Evolutionary conservation across 2,113 vertebrate genomes (phyloP).

Genomic region (Phoxinus phoxinus): DNA sequence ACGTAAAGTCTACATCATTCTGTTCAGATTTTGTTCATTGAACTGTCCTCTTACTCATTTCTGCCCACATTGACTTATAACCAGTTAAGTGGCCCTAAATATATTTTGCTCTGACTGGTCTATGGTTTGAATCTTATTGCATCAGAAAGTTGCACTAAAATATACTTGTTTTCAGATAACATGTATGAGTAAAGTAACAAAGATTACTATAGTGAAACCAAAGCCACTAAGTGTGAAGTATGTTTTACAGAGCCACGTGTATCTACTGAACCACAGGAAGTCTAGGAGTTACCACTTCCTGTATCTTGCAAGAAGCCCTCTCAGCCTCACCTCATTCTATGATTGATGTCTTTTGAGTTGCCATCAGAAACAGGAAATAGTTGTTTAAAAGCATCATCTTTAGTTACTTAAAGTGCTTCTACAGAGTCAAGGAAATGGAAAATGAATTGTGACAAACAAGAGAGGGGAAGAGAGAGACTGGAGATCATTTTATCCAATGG

Average conservation of each 20-base stretch:
- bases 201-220: not conserved
- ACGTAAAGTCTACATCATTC: not conserved
- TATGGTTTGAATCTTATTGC: not conserved
- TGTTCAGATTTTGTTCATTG: not conserved
- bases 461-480: too few relatives aligned
- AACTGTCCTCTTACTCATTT: not conserved
- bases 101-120: not conserved
- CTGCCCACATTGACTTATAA: not conserved
- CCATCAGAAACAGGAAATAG: not conserved
- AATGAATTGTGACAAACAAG: not conserved
- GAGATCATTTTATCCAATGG: too few relatives aligned
- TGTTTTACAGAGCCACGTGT: conserved; percentile 43
- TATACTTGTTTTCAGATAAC: not conserved
- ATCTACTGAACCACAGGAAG: conserved; percentile 61
- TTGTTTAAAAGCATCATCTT: not conserved
- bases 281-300: conserved; percentile 63
- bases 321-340: not conserved
- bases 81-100: not conserved
- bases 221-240: not conserved
- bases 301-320: conserved; percentile 45
- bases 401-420: conserved; percentile 1
- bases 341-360: not conserved
- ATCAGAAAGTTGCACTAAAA: not conserved
- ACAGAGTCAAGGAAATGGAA: not conserved
- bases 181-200: not conserved